Percentiles rank a stretch among this genome's conserved stretches.
phyloP scores from a whole-genome alignment of 2,113 vertebrate genomes.

The Sisor rabdophorus region DNA sequence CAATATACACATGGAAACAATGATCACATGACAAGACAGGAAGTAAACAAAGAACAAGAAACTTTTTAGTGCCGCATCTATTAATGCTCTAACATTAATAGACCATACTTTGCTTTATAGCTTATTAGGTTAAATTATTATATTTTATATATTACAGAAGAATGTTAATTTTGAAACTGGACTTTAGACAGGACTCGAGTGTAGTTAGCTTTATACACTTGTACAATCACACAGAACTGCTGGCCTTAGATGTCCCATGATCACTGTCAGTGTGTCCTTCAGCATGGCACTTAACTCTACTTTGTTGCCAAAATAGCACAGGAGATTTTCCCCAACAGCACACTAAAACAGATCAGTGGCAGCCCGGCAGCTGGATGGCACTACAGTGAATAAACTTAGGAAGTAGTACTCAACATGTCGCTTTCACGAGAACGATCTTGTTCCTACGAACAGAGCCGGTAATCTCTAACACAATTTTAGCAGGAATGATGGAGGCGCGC shows the following conservation, averaged over 20 bases:
- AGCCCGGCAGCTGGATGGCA: not conserved
- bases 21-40: too few species aligned
- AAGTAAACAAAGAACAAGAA: too few species aligned
- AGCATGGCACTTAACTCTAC: not conserved
- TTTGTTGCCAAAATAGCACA: not conserved
- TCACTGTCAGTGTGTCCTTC: constrained; percentile 3
- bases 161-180: too few species aligned
- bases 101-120: too few species aligned
- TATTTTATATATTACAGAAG: too few species aligned
- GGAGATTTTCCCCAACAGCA: constrained; percentile 15
- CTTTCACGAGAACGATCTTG: constrained; percentile 21
- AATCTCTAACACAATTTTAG: constrained; percentile 38
- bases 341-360: constrained; percentile 9
- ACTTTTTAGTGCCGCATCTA: too few species aligned
- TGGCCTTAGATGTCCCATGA: not conserved
- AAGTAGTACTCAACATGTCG: not conserved
- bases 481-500: constrained; percentile 30
- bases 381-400: constrained; percentile 13
- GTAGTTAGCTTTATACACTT: not conserved
- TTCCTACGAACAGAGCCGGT: constrained; percentile 9
- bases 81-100: too few species aligned
- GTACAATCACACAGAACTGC: not conserved
- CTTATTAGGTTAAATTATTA: too few species aligned
- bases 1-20: too few species aligned
- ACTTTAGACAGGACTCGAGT: not conserved